Evolutionary conservation across 2,113 vertebrate species (phyloP), one percentile per base, ranked within the genome.

Genomic region (Brevimyrus niger): DNA sequence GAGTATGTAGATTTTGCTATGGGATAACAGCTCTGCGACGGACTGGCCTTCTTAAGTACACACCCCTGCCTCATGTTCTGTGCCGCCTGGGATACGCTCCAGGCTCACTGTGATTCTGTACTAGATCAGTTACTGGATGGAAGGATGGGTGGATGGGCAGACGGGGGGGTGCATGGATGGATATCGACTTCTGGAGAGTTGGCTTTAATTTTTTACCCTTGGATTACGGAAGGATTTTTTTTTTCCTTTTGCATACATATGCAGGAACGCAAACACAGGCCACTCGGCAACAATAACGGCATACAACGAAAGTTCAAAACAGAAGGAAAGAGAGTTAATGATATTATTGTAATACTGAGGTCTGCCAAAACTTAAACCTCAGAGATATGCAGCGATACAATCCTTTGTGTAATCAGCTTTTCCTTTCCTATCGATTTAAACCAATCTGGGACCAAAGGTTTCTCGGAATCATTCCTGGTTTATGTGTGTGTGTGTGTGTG

Each of bases 391-490:
- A n/a, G 21, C 1, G 27, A 15, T 42, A 80, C 88, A 27, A 19
- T 55, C 5, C 48, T 82, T 21, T 19, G 17, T 55, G 73, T 42
- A 80, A 89, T 83, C 73, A 83, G 93, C 93, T 96, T 96, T 96
- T 95, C 89, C 96, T 96, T 94, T 93, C 95, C 95, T 94, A 96
- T 95, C 97, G 96, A 93, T 92, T 94, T 94, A 94, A 95, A 96
- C 93, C 95, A 94, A 94, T 95, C 94, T 53, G 95, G 94, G 94
- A 94, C 95, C 96, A 96, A 93, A 91, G 94, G 90, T 95, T 96
- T 97, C 96, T 96, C 94, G 93, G 95, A 96, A 97, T 95, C 92
- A 92, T 95, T 94, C 93, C 94, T 73, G 31, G 91, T 94, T 90
- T 92, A 92, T 91, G 91, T 90, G 23, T 94, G 11, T 83, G 58